These are phyloP conservation scores for Macaria liturata DNA, from an alignment of 2,888 invertebrate genomes.

Conservation along the genomic window DNA sequence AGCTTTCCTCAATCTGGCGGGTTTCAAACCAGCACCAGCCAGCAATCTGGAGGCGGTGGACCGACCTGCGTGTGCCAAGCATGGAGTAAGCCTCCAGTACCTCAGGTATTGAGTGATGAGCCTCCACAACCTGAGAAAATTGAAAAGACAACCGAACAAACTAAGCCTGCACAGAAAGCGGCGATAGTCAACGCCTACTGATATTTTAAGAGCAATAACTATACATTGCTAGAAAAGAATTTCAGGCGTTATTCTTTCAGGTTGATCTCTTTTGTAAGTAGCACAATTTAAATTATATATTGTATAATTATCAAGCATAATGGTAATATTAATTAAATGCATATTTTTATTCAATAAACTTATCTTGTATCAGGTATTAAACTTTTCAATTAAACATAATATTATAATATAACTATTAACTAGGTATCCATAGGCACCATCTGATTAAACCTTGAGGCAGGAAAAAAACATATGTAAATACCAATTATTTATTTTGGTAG, in stretches of 20 bases:
- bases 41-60: slow-evolving; percentile 50
- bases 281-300: slow-evolving; percentile 5
- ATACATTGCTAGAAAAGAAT: slow-evolving; percentile 10
- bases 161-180: slow-evolving; percentile 13
- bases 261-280: slow-evolving; percentile 28
- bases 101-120: slow-evolving; percentile 32
- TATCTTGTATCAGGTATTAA: too few species aligned
- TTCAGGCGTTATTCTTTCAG: slow-evolving; percentile 5
- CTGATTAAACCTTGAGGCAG: too few species aligned
- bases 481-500: too few species aligned
- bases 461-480: too few species aligned
- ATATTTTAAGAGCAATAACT: slow-evolving; percentile 16
- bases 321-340: too few species aligned
- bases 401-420: too few species aligned
- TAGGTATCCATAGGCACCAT: too few species aligned
- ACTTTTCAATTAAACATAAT: too few species aligned
- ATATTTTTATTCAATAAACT: too few species aligned
- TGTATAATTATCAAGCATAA: not conserved
- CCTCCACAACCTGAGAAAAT: slow-evolving; percentile 22
- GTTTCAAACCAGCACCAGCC: slow-evolving; percentile 45
- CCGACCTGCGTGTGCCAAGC: slow-evolving; percentile 73
- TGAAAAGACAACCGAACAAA: slow-evolving; percentile 22
- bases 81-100: slow-evolving; percentile 63
- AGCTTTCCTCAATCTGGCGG: slow-evolving; percentile 38
- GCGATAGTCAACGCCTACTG: slow-evolving; percentile 6